These are phyloP conservation scores for Argopecten irradians DNA, from an alignment of 1,140 invertebrate genomes.

Conservation along the genomic window DNA sequence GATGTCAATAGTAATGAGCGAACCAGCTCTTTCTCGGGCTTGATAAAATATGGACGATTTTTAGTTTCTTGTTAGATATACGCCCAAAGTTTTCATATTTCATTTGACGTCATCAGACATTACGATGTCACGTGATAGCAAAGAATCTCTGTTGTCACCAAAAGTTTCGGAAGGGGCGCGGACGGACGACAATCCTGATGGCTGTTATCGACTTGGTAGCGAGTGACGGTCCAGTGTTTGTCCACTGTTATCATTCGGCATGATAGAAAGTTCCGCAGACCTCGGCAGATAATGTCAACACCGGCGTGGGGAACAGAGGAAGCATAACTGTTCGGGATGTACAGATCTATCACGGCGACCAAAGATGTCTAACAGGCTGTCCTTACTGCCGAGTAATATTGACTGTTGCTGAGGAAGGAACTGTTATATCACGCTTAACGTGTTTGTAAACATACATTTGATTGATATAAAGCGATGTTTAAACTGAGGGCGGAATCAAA, in stretches of 20 bases:
- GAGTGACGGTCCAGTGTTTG: neutral
- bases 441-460: neutral
- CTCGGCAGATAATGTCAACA: neutral
- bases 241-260: neutral
- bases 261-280: neutral
- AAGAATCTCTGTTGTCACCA: conserved; percentile 1
- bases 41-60: neutral
- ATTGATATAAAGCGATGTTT: neutral
- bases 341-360: neutral
- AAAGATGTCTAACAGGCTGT: neutral
- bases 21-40: neutral
- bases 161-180: neutral
- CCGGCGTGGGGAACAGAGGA: neutral
- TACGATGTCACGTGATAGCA: neutral
- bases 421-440: neutral
- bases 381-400: neutral
- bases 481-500: neutral
- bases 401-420: neutral
- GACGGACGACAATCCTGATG: neutral
- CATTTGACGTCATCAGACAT: neutral
- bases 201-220: neutral
- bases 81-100: neutral
- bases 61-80: neutral
- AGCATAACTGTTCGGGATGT: neutral
- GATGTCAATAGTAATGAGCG: neutral